Evolutionary conservation across 2,113 vertebrate species (phyloP).

Genomic region (Oncorhynchus mykiss): DNA sequence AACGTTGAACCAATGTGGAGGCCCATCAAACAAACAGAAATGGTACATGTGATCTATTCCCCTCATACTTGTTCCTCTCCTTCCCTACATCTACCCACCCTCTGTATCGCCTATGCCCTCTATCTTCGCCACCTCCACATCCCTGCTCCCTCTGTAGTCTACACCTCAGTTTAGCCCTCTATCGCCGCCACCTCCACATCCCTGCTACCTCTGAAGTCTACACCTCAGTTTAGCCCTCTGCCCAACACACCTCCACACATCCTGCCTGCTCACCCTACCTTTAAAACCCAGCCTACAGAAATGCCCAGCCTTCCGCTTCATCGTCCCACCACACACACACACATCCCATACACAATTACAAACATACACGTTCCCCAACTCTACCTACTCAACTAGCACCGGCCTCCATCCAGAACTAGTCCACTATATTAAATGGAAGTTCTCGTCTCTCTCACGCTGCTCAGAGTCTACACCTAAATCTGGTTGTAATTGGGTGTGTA

Average conservation of each 20-base stretch:
- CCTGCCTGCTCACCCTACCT: too few species aligned
- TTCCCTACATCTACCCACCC: neutral
- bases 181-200: neutral
- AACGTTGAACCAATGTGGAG: too few species aligned
- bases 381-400: neutral
- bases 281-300: neutral
- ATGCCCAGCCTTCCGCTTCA: neutral
- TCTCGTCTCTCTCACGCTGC: neutral
- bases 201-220: too few species aligned
- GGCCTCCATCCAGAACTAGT: neutral
- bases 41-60: too few species aligned
- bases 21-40: too few species aligned
- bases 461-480: neutral
- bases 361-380: neutral
- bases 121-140: neutral
- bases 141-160: too few species aligned
- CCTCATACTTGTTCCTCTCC: too few species aligned
- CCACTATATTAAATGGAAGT: neutral
- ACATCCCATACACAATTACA: neutral
- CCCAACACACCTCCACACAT: neutral
- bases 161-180: too few species aligned
- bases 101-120: neutral
- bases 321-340: neutral
- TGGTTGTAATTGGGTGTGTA: slow-evolving; percentile 13
- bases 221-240: too few species aligned